Conservation (phyloP, 2,888 invertebrate genomes). For the Drosophila neoperkinsi region DNA sequence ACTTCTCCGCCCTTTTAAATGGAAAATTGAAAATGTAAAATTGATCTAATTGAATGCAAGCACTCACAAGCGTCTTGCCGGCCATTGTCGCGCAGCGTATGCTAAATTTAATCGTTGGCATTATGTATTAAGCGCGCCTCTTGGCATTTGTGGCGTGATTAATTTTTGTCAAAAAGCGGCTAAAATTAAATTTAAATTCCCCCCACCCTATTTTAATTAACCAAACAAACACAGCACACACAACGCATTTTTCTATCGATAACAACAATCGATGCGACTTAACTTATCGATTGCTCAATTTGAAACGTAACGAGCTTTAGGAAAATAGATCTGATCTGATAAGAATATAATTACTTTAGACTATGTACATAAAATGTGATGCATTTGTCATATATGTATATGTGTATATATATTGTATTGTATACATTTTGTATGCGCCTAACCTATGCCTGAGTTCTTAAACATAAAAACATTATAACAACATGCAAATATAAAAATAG, state of each 20-base stretch:
- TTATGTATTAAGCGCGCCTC: conserved; percentile 59
- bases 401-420: conserved; percentile 1
- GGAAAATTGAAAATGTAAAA: neutral
- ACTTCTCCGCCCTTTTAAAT: conserved; percentile 6
- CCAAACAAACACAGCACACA: neutral
- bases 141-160: conserved; percentile 70
- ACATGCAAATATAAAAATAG: conserved; percentile 15
- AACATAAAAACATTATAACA: conserved; percentile 29
- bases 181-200: conserved; percentile 63
- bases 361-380: conserved; percentile 5
- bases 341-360: conserved; percentile 30
- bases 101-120: conserved; percentile 76
- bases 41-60: neutral
- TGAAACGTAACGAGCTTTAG: neutral
- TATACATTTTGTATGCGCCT: conserved; percentile 4
- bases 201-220: neutral
- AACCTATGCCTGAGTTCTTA: conserved; percentile 53
- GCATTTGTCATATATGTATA: conserved; percentile 1
- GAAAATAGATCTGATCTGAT: conserved; percentile 16
- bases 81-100: conserved; percentile 48
- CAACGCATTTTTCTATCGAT: conserved; percentile 2
- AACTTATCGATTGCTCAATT: conserved; percentile 6
- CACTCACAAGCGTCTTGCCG: conserved; percentile 35
- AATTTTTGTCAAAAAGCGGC: conserved; percentile 69
- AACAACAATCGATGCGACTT: neutral